Conservation (phyloP, 1,140 invertebrate species). For the Neodiprion virginianus region DNA sequence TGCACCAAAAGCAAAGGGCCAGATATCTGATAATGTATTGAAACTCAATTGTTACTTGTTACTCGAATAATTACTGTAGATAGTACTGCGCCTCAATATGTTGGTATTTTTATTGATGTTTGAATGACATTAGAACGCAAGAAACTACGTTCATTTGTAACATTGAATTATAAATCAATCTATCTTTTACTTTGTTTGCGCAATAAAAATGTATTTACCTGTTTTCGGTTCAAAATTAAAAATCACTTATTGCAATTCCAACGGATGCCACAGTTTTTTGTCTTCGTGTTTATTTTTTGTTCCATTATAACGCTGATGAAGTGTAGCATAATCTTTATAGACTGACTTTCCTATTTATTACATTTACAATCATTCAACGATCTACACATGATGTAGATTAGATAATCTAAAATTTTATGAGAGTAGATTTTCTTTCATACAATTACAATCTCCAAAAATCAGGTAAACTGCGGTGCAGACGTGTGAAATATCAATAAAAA, state of each 20-base stretch:
- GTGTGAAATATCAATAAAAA: conserved; percentile 73
- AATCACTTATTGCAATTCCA: conserved; percentile 30
- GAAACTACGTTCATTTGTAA: conserved; percentile 28
- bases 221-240: conserved; percentile 26
- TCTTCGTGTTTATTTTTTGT: conserved; percentile 1
- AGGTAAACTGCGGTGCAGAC: conserved; percentile 35
- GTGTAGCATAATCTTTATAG: conserved; percentile 11
- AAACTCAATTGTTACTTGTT: conserved; percentile 25
- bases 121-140: conserved; percentile 22
- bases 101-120: conserved; percentile 15
- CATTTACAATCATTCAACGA: conserved; percentile 13
- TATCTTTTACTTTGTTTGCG: conserved; percentile 33
- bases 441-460: conserved; percentile 18
- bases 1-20: conserved; percentile 27
- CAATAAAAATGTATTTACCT: conserved; percentile 39
- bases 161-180: conserved; percentile 23
- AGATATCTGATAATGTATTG: conserved; percentile 23
- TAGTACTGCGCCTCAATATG: conserved; percentile 23
- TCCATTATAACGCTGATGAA: neutral
- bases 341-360: conserved; percentile 13
- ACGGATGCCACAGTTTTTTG: conserved; percentile 18
- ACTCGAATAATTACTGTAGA: conserved; percentile 27
- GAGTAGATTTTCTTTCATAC: conserved; percentile 24
- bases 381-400: conserved; percentile 18
- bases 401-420: conserved; percentile 27